Evolutionary conservation across 2,797 vertebrate genomes (phyloP), one percentile per base, ranked within the genome.

Genomic region (Ibycter americanus): DNA sequence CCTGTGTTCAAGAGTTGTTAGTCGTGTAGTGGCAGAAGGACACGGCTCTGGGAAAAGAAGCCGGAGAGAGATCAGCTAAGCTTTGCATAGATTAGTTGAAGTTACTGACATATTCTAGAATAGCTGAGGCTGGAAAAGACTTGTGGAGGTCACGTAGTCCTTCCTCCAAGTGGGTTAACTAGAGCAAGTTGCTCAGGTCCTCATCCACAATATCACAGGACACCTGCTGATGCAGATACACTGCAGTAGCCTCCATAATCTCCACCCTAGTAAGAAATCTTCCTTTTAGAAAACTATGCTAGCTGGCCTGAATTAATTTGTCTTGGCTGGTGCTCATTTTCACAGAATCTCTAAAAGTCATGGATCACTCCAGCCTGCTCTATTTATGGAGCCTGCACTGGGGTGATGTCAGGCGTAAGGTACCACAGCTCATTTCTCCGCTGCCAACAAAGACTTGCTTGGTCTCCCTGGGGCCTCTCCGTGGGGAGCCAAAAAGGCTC

Each of bases 181-280:
- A 51, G 23, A 73, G 47, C 46, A 63, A 27, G 17, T 71, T 77
- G 46, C 76, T 80, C n/a, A 73, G n/a, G 20, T 72, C 42, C 49
- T 34, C 36, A 23, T 38, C 42, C 46, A 73, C 36, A 73, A 2
- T 31, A 20, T 36, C 62, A 36, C 2, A 1, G 74, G 14, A 42
- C 31, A 18, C 20, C 61, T 76, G 52, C 73, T 82, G 66, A 17
- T 49, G 12, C 70, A 65, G 49, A 52, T 59, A 26, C 46, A 4
- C 32, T 10, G 13, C 49, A 32, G 9, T 12, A 44, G 19, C 32
- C 67, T 87, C 65, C 40, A 14, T n/a, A 25, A 61, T 15, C 93
- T 95, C 76, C 36, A 86, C 49, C 67, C 81, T 96, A 83, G 76
- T 95, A 95, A 90, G 95, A 88, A 97, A 74, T 63, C n/a, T 91